A percentile compares a stretch with the other conserved stretches of the same genome.
These are phyloP conservation scores for Catagonus wagneri DNA, from an alignment of 2,113 vertebrate genomes.

Conservation along the genomic window DNA sequence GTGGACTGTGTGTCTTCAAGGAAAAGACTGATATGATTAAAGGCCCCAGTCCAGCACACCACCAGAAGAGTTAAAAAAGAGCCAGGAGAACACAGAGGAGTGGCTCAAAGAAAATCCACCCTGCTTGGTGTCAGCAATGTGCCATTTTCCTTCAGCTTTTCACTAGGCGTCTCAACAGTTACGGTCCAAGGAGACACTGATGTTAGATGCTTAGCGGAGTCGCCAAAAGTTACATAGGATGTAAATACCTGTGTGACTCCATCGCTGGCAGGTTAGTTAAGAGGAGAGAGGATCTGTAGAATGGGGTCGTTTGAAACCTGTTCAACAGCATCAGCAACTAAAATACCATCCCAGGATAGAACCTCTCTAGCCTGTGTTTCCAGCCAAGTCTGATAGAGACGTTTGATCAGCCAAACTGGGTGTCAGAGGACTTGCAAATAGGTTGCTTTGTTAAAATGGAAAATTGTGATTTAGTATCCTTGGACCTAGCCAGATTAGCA, in stretches of 20 bases:
- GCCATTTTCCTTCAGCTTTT: background rate
- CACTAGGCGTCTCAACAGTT: background rate
- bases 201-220: background rate
- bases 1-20: conserved; percentile 52
- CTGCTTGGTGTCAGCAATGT: background rate
- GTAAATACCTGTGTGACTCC: background rate
- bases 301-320: conserved; percentile 48
- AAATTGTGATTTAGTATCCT: conserved; percentile 79
- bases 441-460: conserved; percentile 79
- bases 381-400: conserved; percentile 60
- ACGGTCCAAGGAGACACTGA: background rate
- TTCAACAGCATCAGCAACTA: conserved; percentile 33
- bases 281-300: conserved; percentile 2
- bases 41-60: background rate
- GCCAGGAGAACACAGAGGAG: background rate
- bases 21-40: conserved; percentile 43
- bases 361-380: background rate
- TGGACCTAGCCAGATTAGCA: conserved; percentile 73
- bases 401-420: conserved; percentile 47
- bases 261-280: conserved; percentile 8
- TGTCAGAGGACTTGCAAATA: conserved; percentile 75
- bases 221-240: background rate
- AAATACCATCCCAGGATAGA: conserved; percentile 49
- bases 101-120: background rate
- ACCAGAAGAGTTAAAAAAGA: background rate